A percentile compares a stretch with the other conserved stretches of the same genome.
phyloP scores from a whole-genome alignment of 2,113 vertebrate species.

The Heptranchias perlo region DNA sequence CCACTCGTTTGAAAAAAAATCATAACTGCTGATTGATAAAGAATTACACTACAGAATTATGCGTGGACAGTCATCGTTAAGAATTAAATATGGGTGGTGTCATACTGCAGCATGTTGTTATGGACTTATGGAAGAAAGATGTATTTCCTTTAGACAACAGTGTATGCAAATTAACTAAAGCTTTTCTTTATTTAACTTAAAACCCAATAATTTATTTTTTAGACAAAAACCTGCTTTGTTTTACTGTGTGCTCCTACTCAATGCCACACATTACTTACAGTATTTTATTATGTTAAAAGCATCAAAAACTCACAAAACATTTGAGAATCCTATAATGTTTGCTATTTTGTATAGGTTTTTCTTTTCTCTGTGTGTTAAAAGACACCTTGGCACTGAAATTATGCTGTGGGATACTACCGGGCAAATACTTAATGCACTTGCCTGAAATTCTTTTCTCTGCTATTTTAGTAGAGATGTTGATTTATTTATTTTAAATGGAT shows the following conservation, averaged over 20 bases:
- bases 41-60: background rate
- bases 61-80: background rate
- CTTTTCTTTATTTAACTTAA: background rate
- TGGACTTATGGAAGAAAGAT: background rate
- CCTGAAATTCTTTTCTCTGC: background rate
- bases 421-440: background rate
- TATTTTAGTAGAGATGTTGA: background rate
- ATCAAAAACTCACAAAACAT: background rate
- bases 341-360: background rate
- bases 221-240: background rate
- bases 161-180: background rate
- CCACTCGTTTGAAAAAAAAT: background rate
- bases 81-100: background rate
- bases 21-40: background rate
- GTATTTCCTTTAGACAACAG: background rate
- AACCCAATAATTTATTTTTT: background rate
- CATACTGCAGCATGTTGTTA: background rate
- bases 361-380: background rate
- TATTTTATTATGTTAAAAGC: background rate
- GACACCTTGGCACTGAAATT: background rate
- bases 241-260: background rate
- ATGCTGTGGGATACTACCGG: background rate
- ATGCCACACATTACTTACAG: background rate
- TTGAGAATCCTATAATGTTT: background rate
- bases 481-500: background rate